Evolutionary conservation across 2,888 invertebrate genomes (phyloP).

Genomic region (Philopedon plagiatum): DNA sequence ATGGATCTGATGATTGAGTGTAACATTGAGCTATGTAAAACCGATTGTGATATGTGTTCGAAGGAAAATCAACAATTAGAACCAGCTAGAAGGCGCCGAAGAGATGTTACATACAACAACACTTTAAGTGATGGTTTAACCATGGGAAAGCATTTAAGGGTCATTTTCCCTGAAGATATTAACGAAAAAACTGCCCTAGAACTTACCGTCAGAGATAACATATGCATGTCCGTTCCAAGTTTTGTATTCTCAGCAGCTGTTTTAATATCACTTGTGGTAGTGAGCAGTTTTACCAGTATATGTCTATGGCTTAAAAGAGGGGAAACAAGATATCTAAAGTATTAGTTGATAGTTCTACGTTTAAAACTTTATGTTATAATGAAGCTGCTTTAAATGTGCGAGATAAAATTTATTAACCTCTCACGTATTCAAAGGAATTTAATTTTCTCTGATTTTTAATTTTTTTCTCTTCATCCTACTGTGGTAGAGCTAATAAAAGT

Average conservation of each 20-base stretch:
- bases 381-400: background rate
- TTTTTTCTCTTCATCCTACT: background rate
- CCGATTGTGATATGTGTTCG: conserved; percentile 82
- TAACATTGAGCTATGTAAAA: conserved; percentile 86
- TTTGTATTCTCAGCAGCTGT: conserved; percentile 76
- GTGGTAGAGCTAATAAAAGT: background rate
- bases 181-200: conserved; percentile 63
- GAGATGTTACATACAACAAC: conserved; percentile 70
- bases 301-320: conserved; percentile 68
- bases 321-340: conserved; percentile 43
- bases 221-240: conserved; percentile 77
- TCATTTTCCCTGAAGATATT: conserved; percentile 80
- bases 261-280: conserved; percentile 74
- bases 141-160: conserved; percentile 77
- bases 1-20: conserved; percentile 88
- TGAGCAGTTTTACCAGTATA: conserved; percentile 72
- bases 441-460: too few relatives aligned
- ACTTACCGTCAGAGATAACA: conserved; percentile 65
- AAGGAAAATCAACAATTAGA: conserved; percentile 75
- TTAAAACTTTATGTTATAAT: background rate
- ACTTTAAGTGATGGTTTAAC: conserved; percentile 75
- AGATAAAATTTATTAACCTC: conserved; percentile 9
- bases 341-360: conserved; percentile 18
- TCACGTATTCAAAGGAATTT: too few relatives aligned
- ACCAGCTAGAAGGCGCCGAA: conserved; percentile 68